phyloP scores from a whole-genome alignment of 2,797 vertebrate species.

The Neosilurus hyrtlii region DNA sequence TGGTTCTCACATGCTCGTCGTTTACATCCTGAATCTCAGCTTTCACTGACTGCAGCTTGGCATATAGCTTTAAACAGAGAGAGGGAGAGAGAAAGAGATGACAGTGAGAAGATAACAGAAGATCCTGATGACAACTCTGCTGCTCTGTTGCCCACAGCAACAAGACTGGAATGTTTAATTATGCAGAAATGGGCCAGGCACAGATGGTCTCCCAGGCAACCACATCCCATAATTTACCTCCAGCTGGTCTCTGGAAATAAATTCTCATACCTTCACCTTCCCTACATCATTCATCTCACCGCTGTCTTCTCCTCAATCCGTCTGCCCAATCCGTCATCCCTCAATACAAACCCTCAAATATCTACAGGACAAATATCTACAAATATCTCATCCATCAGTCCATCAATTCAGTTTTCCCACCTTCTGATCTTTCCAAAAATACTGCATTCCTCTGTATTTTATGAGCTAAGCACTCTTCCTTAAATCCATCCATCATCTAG shows the following conservation, averaged over 20 bases:
- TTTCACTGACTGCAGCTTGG: slow-evolving; percentile 77
- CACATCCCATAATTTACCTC: slow-evolving; percentile 14
- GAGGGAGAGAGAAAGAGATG: slow-evolving; percentile 11
- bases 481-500: too few species aligned
- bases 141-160: slow-evolving; percentile 26
- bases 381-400: not conserved
- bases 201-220: slow-evolving; percentile 38
- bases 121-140: not conserved
- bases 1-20: slow-evolving; percentile 74
- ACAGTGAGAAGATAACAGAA: not conserved
- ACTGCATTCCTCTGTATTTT: not conserved
- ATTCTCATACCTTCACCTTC: not conserved
- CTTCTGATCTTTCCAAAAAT: not conserved
- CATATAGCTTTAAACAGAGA: slow-evolving; percentile 65
- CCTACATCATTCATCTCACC: not conserved
- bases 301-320: not conserved
- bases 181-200: slow-evolving; percentile 29
- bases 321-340: not conserved
- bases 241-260: not conserved
- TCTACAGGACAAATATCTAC: not conserved
- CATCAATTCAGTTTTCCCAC: not conserved
- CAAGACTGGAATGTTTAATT: slow-evolving; percentile 21
- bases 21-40: slow-evolving; percentile 77
- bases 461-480: not conserved
- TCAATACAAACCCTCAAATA: not conserved